Percentiles rank a stretch among this genome's conserved stretches.
Conservation (phyloP, 2,888 invertebrate genomes). For the Coenonympha glycerion region DNA sequence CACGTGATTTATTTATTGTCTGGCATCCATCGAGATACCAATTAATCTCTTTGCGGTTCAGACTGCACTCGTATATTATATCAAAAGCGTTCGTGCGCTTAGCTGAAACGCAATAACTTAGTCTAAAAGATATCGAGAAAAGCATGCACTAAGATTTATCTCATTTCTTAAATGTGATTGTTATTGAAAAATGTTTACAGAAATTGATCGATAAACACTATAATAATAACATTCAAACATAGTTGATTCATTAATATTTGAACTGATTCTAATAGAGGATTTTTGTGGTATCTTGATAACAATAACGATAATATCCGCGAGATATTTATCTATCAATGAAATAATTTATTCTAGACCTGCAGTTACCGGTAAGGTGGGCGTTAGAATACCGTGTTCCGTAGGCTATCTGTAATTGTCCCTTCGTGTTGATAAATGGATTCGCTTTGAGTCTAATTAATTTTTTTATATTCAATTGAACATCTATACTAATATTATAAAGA, state of each 20-base stretch:
- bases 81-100: slow-evolving; percentile 31
- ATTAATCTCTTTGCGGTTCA: slow-evolving; percentile 37
- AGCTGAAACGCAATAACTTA: slow-evolving; percentile 11
- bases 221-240: too few relatives aligned
- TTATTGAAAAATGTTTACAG: not conserved
- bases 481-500: too few relatives aligned
- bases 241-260: too few relatives aligned
- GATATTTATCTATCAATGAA: too few relatives aligned
- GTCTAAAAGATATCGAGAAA: slow-evolving; percentile 5
- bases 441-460: too few relatives aligned
- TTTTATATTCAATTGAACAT: too few relatives aligned
- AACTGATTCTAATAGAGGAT: too few relatives aligned
- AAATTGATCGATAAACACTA: too few relatives aligned
- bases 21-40: slow-evolving; percentile 34
- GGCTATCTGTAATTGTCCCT: slow-evolving; percentile 15
- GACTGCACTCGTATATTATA: slow-evolving; percentile 32
- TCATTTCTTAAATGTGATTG: not conserved
- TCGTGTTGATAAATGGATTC: slow-evolving; percentile 13
- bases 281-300: too few relatives aligned
- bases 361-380: slow-evolving; percentile 16
- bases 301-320: too few relatives aligned
- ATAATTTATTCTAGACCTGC: too few relatives aligned
- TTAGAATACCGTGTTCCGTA: slow-evolving; percentile 6
- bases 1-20: slow-evolving; percentile 33
- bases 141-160: slow-evolving; percentile 7